A percentile compares a stretch with the other conserved stretches of the same genome.
Conservation (phyloP, 2,113 vertebrate genomes). For the Probosciger aterrimus region DNA sequence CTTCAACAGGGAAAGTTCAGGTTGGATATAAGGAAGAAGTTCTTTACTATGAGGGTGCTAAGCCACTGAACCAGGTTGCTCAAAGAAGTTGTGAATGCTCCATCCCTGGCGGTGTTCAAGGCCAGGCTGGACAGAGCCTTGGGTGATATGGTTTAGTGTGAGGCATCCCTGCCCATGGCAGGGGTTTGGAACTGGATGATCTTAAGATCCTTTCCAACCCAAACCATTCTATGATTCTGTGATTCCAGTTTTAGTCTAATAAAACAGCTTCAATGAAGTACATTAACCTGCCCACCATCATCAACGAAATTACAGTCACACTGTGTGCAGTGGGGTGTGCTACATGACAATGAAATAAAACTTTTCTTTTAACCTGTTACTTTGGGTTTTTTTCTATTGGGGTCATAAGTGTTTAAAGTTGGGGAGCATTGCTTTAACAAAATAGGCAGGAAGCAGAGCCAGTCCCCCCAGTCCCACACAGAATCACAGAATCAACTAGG, state of each 20-base stretch:
- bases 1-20: neutral
- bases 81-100: neutral
- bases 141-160: neutral
- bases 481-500: neutral
- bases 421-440: neutral
- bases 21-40: neutral
- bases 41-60: neutral
- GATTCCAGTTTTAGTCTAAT: neutral
- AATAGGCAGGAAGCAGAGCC: neutral
- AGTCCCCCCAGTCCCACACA: neutral
- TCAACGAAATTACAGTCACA: neutral
- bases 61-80: neutral
- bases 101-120: neutral
- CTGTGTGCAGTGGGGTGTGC: neutral
- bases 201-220: neutral
- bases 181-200: neutral
- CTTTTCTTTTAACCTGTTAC: neutral
- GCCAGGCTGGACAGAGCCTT: neutral
- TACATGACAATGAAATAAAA: neutral
- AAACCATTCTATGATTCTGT: neutral
- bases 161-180: neutral
- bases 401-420: neutral
- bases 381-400: fast-evolving
- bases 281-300: neutral
- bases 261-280: neutral